Conservation (phyloP, 2,113 vertebrate species). For the Salvelinus sp. region DNA sequence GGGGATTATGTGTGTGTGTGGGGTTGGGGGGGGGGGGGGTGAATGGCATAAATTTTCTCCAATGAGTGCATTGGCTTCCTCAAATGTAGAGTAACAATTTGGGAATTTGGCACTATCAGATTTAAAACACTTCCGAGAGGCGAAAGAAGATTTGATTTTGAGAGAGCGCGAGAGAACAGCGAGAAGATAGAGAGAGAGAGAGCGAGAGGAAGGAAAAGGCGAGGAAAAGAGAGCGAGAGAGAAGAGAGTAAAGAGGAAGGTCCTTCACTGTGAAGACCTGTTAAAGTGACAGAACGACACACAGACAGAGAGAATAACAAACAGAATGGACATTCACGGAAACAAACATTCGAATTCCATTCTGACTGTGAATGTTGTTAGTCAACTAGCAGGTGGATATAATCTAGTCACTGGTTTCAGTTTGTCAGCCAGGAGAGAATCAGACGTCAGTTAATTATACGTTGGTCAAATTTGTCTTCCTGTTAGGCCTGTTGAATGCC, state of each 20-base stretch:
- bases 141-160: background rate
- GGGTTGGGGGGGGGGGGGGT: too few species aligned
- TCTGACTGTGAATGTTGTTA: background rate
- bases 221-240: background rate
- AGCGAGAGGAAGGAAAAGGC: too few species aligned
- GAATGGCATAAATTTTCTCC: slow-evolving; percentile 41
- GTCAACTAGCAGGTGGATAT: too few species aligned
- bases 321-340: slow-evolving; percentile 69
- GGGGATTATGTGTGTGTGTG: too few species aligned
- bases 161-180: slow-evolving; percentile 19
- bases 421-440: too few species aligned
- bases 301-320: slow-evolving; percentile 43
- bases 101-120: slow-evolving; percentile 57
- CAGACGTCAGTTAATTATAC: too few species aligned
- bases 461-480: too few species aligned
- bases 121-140: slow-evolving; percentile 38
- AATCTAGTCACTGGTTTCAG: too few species aligned
- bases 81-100: slow-evolving; percentile 58
- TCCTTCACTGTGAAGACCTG: background rate
- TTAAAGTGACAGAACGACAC: slow-evolving; percentile 33
- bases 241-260: background rate
- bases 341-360: slow-evolving; percentile 56
- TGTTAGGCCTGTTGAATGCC: too few species aligned
- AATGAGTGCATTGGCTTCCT: slow-evolving; percentile 44
- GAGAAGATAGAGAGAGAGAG: background rate